phyloP scores from a whole-genome alignment of 30 jellyfish, hydroid and myxozoan genomes.

The Nemopilema nomurai region DNA sequence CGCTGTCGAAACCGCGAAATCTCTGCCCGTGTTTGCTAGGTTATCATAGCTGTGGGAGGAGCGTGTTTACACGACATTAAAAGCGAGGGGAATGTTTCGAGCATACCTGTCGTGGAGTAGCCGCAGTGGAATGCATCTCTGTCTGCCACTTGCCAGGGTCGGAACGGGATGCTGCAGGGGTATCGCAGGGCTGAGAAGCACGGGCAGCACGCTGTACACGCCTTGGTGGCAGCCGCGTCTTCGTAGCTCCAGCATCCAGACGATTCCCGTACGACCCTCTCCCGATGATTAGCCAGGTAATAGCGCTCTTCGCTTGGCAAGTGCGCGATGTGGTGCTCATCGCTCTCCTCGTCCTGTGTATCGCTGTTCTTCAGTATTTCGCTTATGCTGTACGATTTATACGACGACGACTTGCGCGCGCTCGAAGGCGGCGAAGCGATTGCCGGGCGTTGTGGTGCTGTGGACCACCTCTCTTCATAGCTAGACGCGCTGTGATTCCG shows the following conservation, averaged over 20 bases:
- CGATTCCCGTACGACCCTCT: neutral
- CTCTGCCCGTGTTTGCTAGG: neutral
- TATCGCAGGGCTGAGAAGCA: constrained; percentile 36
- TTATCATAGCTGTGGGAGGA: constrained; percentile 8
- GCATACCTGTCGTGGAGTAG: constrained; percentile 35
- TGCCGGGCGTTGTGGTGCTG: constrained; percentile 20
- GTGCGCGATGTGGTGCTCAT: neutral
- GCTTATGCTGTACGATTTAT: constrained; percentile 49
- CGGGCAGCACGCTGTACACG: constrained; percentile 38
- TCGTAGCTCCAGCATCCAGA: constrained; percentile 43
- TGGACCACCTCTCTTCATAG: constrained; percentile 17
- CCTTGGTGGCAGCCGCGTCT: constrained; percentile 3
- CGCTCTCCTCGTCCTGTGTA: neutral
- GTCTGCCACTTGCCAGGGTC: constrained; percentile 34
- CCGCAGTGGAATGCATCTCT: constrained; percentile 52
- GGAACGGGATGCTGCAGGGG: constrained; percentile 30
- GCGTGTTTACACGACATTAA: constrained; percentile 21
- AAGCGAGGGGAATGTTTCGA: neutral
- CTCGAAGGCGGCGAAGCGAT: constrained; percentile 1
- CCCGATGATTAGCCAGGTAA: neutral
- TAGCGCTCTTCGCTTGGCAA: neutral
- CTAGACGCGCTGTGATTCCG: constrained; percentile 10
- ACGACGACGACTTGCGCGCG: constrained; percentile 34
- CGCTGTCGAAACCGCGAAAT: neutral
- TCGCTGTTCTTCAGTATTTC: constrained; percentile 55